Base-by-base conservation (phyloP, 64 coral and sea anemone genomes). In the Montipora cactus region DNA sequence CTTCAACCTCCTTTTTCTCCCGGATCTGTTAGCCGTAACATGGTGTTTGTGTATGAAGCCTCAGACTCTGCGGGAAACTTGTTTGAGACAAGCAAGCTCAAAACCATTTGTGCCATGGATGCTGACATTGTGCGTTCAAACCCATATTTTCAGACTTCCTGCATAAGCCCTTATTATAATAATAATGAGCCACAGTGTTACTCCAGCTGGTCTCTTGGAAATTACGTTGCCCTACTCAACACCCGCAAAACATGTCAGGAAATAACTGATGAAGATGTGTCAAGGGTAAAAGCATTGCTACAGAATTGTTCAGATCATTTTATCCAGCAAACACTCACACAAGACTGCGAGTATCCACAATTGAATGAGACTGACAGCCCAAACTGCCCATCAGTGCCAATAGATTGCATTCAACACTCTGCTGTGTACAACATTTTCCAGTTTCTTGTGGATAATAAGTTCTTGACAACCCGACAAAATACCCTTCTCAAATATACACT, bases 211-310 rank as follows among this genome's bases (percentile, higher is more conserved):
- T 94, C 95, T 7, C 62, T 97, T 44, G 93, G 95, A 79, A 89
- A 81, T 50, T 91, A 93, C 46, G 78, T 97, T 47, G 95, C 95
- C 7, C 16, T 72, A 59, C 53, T 94, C 8, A 90, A 90, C 25
- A 87, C 82, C 46, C 90, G 79, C 28, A 73, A 47, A 21, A 87
- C 88, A 16, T 96, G 95, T 76, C 61, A 82, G 68, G 6, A 94
- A 48, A 94, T 96, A 80, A 94, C 92, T 18, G 81, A 91, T 44
- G 15, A 67, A 18, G 95, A 96, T 90, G 95, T 96, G 18, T 9
- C 47, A 67, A 46, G 37, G 4, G 83, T 88, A 15, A 83, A 87
- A 37, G 21, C 2, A 7, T 62, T 96, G n/a, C 45, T 96, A 7
- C 74, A 75, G 28, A 83, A 83, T 9, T 97, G 95, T 59, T 88